phyloP scores from a whole-genome alignment of 2,113 vertebrate genomes.

The Corydoras maculifer region DNA sequence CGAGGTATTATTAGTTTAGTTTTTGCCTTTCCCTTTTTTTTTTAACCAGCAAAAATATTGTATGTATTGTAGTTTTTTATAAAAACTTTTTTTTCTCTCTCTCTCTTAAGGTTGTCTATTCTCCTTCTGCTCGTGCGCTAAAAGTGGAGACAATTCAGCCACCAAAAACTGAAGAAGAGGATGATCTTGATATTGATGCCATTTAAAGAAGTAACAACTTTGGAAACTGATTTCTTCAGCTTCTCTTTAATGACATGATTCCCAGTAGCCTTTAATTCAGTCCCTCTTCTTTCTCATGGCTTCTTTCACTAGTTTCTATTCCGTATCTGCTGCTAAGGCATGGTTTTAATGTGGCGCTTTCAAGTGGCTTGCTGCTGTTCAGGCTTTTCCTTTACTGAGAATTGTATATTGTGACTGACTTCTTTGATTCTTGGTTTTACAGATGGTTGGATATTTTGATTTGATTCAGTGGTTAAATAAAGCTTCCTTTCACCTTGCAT shows the following conservation, averaged over 20 bases:
- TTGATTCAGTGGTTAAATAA: conserved; percentile 65
- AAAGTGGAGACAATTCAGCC: conserved; percentile 93
- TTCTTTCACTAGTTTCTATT: conserved; percentile 8
- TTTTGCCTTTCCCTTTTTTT: neutral
- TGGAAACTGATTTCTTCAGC: conserved; percentile 43
- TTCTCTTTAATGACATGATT: conserved; percentile 50
- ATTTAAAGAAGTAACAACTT: conserved; percentile 68
- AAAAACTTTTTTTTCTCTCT: neutral
- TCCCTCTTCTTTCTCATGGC: conserved; percentile 14
- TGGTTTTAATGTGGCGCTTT: conserved; percentile 32
- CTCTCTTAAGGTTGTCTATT: conserved; percentile 85
- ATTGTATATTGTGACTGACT: conserved; percentile 41
- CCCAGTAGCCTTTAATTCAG: conserved; percentile 16
- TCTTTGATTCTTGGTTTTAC: conserved; percentile 50
- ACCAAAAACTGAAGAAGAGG: conserved; percentile 75
- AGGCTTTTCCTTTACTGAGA: conserved; percentile 47
- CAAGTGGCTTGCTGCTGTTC: conserved; percentile 35
- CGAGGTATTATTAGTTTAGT: conserved; percentile 66
- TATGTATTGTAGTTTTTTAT: too few relatives aligned
- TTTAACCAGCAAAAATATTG: too few relatives aligned
- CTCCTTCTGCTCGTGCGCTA: conserved; percentile 82
- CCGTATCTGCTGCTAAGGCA: conserved; percentile 7
- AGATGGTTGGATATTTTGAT: conserved; percentile 38
- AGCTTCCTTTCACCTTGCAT: conserved; percentile 46
- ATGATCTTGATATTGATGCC: conserved; percentile 97